Conservation (phyloP, 2,113 vertebrate genomes). For the Dicaeum eximium region DNA sequence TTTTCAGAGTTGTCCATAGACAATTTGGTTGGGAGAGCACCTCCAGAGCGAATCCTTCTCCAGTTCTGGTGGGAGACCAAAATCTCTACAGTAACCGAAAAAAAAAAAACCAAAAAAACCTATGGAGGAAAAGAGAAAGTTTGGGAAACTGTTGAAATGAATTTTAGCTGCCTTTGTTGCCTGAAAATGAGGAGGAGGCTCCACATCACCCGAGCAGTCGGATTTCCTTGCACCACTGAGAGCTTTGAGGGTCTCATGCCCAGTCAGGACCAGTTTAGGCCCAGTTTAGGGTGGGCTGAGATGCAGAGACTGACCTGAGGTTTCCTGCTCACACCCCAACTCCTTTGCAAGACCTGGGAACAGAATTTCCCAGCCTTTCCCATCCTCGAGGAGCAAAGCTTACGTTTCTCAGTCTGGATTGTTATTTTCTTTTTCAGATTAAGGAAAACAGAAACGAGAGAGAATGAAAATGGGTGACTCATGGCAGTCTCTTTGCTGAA, state of each 20-base stretch:
- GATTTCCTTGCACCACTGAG: not conserved
- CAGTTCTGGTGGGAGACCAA: not conserved
- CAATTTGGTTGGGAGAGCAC: not conserved
- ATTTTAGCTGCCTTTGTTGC: not conserved
- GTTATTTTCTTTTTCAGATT: constrained; percentile 40
- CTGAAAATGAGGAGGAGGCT: not conserved
- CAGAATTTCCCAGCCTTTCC: not conserved
- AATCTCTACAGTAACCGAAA: not conserved
- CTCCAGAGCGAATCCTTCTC: not conserved
- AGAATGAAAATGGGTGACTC: constrained; percentile 14
- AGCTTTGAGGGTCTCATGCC: not conserved
- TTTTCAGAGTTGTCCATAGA: not conserved
- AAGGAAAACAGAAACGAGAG: constrained; percentile 22
- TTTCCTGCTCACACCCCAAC: not conserved
- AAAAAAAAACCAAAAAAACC: too few species aligned
- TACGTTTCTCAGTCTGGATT: not conserved
- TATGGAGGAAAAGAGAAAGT: not conserved
- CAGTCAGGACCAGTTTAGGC: not conserved
- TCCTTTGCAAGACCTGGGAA: constrained; percentile 20
- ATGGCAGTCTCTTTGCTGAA: constrained; percentile 16
- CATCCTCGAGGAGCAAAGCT: constrained; percentile 8
- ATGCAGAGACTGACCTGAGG: not conserved
- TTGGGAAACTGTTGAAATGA: not conserved
- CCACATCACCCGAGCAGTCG: fast-evolving
- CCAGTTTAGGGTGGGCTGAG: not conserved